Conservation (phyloP, 1,140 invertebrate genomes). For the Samia ricini region DNA sequence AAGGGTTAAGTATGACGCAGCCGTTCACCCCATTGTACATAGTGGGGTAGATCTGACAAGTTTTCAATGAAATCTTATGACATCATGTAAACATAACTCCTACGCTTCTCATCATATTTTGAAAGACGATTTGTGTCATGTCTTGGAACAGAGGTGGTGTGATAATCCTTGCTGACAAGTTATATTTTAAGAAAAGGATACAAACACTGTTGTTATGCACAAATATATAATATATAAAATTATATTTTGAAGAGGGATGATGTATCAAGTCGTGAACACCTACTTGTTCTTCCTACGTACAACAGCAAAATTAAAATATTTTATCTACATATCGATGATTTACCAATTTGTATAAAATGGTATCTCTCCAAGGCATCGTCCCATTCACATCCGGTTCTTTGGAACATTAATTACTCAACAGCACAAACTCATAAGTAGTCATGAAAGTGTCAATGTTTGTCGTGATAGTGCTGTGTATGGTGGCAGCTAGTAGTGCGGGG, state of each 20-base stretch:
- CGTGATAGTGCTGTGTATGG: neutral
- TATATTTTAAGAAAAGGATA: too few species aligned
- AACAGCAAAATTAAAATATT: neutral
- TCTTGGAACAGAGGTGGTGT: neutral
- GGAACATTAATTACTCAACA: neutral
- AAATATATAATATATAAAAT: neutral
- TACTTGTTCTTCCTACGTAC: neutral
- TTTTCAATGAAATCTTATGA: too few species aligned
- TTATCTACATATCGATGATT: neutral
- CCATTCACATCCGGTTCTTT: neutral
- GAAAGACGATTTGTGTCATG: neutral
- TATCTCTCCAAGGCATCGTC: neutral
- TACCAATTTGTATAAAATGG: neutral
- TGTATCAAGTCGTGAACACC: too few species aligned
- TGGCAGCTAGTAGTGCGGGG: neutral
- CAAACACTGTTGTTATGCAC: neutral
- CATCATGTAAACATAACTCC: too few species aligned
- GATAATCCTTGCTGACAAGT: neutral
- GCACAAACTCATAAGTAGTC: neutral
- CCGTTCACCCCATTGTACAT: too few species aligned
- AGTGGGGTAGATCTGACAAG: too few species aligned
- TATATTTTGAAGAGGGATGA: neutral
- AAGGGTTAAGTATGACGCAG: too few species aligned
- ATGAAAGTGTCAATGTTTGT: conserved; percentile 1
- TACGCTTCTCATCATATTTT: too few species aligned